Conservation (phyloP, 2,888 invertebrate genomes). For the Physocephala rufipes region DNA sequence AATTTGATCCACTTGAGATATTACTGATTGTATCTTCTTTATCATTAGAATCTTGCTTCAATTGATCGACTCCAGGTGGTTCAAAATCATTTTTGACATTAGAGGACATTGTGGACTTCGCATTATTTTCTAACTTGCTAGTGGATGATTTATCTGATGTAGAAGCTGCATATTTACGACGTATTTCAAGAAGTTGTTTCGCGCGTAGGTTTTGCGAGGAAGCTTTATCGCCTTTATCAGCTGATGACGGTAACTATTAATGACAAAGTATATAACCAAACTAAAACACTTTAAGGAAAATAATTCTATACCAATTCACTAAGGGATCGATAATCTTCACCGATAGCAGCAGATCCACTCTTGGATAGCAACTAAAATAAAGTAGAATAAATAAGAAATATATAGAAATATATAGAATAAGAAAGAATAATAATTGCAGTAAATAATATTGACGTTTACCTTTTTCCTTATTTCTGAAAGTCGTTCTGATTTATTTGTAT, state of each 20-base stretch:
- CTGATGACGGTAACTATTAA: background rate
- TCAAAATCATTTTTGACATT: background rate
- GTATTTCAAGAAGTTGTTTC: slow-evolving; percentile 38
- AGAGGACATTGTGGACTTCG: background rate
- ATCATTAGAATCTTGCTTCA: background rate
- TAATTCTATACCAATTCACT: background rate
- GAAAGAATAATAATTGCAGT: background rate
- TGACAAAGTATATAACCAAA: no score
- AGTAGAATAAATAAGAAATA: no score
- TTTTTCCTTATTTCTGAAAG: background rate
- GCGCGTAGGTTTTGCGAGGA: slow-evolving; percentile 34
- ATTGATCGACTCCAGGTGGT: background rate
- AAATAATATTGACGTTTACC: background rate
- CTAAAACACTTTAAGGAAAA: no score
- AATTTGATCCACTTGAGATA: no score
- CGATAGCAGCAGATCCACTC: background rate
- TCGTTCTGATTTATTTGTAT: background rate
- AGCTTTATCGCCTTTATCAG: slow-evolving; percentile 26
- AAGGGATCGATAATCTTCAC: background rate
- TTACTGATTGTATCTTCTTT: background rate
- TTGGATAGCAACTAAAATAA: background rate
- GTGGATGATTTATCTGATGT: slow-evolving; percentile 4
- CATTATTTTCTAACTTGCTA: background rate
- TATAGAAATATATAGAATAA: background rate
- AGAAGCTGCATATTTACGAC: slow-evolving; percentile 25